These are phyloP conservation scores for Machaerirhynchus nigripectus DNA, from an alignment of 2,113 vertebrate genomes.

Conservation along the genomic window DNA sequence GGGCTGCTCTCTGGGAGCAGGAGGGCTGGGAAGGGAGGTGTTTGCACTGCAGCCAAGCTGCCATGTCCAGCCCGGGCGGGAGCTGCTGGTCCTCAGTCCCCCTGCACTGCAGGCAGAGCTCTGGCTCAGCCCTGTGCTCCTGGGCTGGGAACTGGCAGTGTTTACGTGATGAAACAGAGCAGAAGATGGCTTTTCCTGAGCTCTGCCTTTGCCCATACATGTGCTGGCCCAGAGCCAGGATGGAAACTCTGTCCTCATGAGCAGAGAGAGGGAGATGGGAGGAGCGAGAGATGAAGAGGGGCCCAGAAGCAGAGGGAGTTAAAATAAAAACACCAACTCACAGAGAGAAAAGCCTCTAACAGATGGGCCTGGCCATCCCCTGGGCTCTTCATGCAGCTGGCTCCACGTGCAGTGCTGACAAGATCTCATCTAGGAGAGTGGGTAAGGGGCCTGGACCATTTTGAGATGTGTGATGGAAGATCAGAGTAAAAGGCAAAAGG, in stretches of 20 bases:
- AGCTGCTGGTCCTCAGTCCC: background rate
- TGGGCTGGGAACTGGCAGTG: background rate
- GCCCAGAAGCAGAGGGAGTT: slow-evolving; percentile 46
- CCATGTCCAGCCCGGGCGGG: fast-evolving
- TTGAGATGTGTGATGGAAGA: background rate
- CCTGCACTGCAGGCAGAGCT: background rate
- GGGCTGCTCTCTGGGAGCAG: background rate
- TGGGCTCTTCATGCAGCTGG: background rate
- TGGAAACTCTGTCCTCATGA: slow-evolving; percentile 74
- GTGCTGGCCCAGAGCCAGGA: slow-evolving; percentile 67
- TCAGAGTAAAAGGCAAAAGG: background rate
- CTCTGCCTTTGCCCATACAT: slow-evolving; percentile 60
- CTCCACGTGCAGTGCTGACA: background rate
- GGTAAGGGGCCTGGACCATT: background rate
- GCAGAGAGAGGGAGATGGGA: slow-evolving; percentile 52
- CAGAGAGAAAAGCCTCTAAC: background rate
- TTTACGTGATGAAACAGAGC: slow-evolving; percentile 20
- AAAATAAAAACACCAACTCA: slow-evolving; percentile 8
- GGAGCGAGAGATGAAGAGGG: slow-evolving; percentile 27
- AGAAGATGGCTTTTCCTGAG: slow-evolving; percentile 70
- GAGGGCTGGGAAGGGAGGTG: background rate
- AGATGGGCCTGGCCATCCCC: background rate
- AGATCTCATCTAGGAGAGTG: background rate
- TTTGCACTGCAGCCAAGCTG: background rate
- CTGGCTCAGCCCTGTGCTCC: background rate